Conservation (phyloP, 2,888 invertebrate species). For the Sphaerophoria taeniata region DNA sequence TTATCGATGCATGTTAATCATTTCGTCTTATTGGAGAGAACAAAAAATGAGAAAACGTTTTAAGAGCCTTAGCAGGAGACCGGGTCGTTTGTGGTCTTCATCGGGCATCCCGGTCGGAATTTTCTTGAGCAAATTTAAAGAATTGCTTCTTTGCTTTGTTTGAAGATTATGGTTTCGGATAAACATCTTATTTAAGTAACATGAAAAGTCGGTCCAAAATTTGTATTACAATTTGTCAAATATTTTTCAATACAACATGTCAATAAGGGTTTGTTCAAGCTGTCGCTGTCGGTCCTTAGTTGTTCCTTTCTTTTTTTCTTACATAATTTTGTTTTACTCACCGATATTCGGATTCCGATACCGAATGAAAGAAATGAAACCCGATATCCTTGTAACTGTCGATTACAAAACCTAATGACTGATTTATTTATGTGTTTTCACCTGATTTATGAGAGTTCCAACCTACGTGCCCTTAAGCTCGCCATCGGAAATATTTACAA, state of each 20-base stretch:
- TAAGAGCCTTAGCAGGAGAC: constrained; percentile 9
- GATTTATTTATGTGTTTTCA: constrained; percentile 69
- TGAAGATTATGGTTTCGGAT: background rate
- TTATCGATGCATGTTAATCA: constrained; percentile 51
- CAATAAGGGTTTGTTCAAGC: constrained; percentile 47
- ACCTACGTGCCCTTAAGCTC: constrained; percentile 49
- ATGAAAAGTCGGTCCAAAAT: constrained; percentile 34
- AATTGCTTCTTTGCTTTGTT: background rate
- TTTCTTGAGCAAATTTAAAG: constrained; percentile 28
- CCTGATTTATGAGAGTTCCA: constrained; percentile 66
- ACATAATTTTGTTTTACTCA: background rate
- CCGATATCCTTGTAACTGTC: constrained; percentile 66
- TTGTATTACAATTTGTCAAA: constrained; percentile 45
- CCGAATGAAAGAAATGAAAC: constrained; percentile 26
- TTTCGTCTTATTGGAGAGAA: constrained; percentile 41
- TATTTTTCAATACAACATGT: constrained; percentile 41
- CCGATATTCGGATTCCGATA: background rate
- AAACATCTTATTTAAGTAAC: constrained; percentile 39
- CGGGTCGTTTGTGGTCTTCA: background rate
- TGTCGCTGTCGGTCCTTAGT: constrained; percentile 22
- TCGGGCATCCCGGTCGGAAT: constrained; percentile 9
- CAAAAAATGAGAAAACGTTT: constrained; percentile 47
- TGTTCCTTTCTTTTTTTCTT: background rate
- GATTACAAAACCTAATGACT: constrained; percentile 67
- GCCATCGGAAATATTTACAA: constrained; percentile 54